These are phyloP conservation scores for Drosophila tropicalis DNA, from an alignment of 1,140 invertebrate genomes.

Conservation along the genomic window DNA sequence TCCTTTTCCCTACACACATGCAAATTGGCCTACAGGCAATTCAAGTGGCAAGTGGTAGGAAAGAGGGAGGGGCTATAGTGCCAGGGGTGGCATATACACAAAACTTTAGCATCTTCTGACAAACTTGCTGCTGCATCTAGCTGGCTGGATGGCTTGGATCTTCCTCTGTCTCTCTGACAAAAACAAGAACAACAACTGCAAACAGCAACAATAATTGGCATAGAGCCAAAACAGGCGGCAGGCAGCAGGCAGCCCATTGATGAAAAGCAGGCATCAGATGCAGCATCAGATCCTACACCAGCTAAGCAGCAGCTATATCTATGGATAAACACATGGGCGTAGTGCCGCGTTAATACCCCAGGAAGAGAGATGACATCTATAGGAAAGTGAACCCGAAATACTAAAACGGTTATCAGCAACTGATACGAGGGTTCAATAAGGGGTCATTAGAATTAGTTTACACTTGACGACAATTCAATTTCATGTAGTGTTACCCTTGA, in stretches of 20 bases:
- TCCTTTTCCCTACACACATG: conserved; percentile 45
- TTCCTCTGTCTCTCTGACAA: conserved; percentile 7
- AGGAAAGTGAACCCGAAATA: no score
- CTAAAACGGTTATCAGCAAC: no score
- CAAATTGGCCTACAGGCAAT: conserved; percentile 41
- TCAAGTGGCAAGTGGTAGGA: not conserved
- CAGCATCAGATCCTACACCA: conserved; percentile 21
- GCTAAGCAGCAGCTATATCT: conserved; percentile 17
- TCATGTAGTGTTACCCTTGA: not conserved
- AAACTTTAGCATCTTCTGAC: conserved; percentile 54
- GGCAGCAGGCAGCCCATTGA: conserved; percentile 60
- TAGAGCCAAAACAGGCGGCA: conserved; percentile 42
- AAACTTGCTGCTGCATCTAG: conserved; percentile 41
- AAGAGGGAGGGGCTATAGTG: not conserved
- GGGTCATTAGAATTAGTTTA: not conserved
- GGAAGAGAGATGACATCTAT: no score
- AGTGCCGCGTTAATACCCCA: not conserved
- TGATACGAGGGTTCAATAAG: no score
- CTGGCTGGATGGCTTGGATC: not conserved
- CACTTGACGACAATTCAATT: not conserved
- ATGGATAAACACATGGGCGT: not conserved
- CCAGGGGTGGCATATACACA: not conserved
- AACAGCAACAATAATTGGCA: conserved; percentile 75
- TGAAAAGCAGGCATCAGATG: conserved; percentile 68
- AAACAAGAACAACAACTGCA: conserved; percentile 36